phyloP scores from a whole-genome alignment of 2,113 vertebrate species.

The Pomatostomus ruficeps region DNA sequence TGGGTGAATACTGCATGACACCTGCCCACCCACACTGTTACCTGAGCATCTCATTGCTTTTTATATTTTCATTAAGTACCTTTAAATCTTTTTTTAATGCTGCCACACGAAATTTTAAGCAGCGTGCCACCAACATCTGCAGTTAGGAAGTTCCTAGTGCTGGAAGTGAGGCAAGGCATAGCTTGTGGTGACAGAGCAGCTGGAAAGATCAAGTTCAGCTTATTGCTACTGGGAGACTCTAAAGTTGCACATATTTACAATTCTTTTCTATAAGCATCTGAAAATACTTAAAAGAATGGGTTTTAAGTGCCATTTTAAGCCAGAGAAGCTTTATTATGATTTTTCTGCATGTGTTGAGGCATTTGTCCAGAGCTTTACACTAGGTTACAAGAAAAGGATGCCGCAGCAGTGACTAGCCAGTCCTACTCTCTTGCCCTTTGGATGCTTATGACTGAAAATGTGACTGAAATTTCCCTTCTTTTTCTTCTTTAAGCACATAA shows the following conservation, averaged over 20 bases:
- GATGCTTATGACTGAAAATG: neutral
- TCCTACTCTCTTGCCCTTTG: neutral
- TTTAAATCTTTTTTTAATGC: neutral
- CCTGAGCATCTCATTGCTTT: neutral
- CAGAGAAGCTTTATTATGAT: neutral
- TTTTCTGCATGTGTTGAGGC: neutral
- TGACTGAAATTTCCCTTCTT: neutral
- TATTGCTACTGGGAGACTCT: neutral
- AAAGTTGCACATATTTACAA: neutral
- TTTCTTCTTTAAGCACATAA: neutral
- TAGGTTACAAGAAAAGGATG: neutral
- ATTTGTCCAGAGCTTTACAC: neutral
- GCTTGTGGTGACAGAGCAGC: rapidly evolving
- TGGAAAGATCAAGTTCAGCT: neutral
- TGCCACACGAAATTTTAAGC: neutral
- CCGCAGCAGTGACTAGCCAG: neutral
- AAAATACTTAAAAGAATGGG: neutral
- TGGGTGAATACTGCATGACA: neutral
- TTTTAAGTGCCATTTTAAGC: neutral
- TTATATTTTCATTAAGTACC: neutral
- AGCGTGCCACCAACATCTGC: neutral
- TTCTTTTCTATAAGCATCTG: neutral
- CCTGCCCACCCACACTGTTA: neutral
- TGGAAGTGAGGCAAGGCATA: neutral
- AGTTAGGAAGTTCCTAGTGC: neutral